Conservation (phyloP, 2,113 vertebrate species). For the Atrichornis clamosus region DNA sequence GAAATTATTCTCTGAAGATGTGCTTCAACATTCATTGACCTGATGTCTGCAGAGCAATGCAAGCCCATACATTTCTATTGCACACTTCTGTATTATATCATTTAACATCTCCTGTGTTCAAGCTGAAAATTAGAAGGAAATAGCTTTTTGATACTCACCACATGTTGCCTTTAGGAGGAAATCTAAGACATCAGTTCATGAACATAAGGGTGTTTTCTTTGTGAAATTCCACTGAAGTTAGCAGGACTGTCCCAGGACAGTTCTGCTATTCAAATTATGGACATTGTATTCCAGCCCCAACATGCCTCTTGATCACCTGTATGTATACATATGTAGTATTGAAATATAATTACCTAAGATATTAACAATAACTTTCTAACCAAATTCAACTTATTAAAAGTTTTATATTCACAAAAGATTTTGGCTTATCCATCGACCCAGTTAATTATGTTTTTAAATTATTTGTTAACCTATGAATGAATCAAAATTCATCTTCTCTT, state of each 20-base stretch:
- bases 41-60: not conserved
- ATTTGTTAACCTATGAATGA: not conserved
- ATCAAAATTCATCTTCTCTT: not conserved
- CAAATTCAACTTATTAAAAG: not conserved
- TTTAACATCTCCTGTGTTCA: not conserved
- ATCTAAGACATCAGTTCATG: not conserved
- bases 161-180: not conserved
- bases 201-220: not conserved
- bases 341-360: not conserved
- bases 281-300: not conserved
- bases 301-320: not conserved
- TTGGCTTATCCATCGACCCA: not conserved
- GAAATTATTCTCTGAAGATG: not conserved
- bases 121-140: not conserved
- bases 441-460: not conserved
- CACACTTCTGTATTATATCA: not conserved
- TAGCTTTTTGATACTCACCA: not conserved
- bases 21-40: not conserved
- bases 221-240: not conserved
- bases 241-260: not conserved
- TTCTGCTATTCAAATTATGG: not conserved
- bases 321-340: not conserved
- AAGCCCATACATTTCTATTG: not conserved
- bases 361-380: not conserved
- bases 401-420: not conserved